phyloP scores from a whole-genome alignment of 2,797 vertebrate species.

The Liasis olivaceus region DNA sequence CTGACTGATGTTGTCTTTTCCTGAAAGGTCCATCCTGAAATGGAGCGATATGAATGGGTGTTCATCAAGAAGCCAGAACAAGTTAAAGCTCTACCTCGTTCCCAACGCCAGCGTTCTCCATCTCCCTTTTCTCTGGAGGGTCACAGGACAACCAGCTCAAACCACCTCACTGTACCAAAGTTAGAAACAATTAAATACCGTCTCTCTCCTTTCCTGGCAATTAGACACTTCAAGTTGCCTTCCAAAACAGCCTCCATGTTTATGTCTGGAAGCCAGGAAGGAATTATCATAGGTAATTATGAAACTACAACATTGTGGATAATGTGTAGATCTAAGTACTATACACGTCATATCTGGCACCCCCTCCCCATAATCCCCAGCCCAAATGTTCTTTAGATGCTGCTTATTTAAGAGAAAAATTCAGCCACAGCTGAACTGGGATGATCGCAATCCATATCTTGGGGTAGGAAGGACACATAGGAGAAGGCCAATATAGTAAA shows the following conservation, averaged over 20 bases:
- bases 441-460: neutral
- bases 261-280: slow-evolving; percentile 75
- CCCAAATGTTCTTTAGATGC: neutral
- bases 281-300: slow-evolving; percentile 80
- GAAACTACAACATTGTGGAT: neutral
- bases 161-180: slow-evolving; percentile 68
- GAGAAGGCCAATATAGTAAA: neutral
- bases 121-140: slow-evolving; percentile 37
- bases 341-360: neutral
- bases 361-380: neutral
- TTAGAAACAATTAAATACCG: slow-evolving; percentile 41
- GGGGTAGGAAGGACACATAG: neutral
- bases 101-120: slow-evolving; percentile 53
- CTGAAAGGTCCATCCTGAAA: slow-evolving; percentile 80
- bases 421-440: neutral
- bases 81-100: slow-evolving; percentile 68
- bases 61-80: slow-evolving; percentile 78
- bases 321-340: neutral
- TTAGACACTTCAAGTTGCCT: slow-evolving; percentile 70
- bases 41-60: slow-evolving; percentile 83
- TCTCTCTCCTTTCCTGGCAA: slow-evolving; percentile 69
- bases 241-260: slow-evolving; percentile 80
- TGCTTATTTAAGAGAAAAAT: neutral
- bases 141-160: slow-evolving; percentile 40
- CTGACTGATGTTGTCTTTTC: neutral